Base-by-base conservation (phyloP, 2,888 invertebrate species). In the Meganola albula region DNA sequence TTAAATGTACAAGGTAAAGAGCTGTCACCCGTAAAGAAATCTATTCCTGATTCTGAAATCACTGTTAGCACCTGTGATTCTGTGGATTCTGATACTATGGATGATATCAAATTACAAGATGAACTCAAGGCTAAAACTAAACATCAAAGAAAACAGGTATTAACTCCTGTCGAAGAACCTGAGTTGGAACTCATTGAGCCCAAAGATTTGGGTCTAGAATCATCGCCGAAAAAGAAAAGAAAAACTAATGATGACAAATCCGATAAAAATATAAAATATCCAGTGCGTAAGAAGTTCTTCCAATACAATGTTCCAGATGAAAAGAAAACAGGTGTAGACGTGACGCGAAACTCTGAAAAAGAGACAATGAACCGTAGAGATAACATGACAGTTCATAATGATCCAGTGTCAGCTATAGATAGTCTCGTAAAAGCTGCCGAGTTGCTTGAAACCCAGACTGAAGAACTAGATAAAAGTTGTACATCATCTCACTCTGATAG, bases 71-170 rank as follows among this genome's bases (percentile, higher is more conserved):
- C 64, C 6, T 63, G 61, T 16, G 74, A 80, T 40, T 73, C 76
- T n/a, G 31, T 72, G 14, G 78, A 77, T 48, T 74, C 76, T 0
- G 76, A 80, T 12, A 43, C 62, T 4, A 32, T 70, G 22, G 76
- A 80, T 27, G 78, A 74, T 9, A 35, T 30, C 0, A 78, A 73
- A 44, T 44, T 52, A 7, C 65, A 61, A 34, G 79, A 82, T 36
- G 77, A 76, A 26, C 40, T 40, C 5, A 82, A 71, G 62, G 48
- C 37, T 20, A 84, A 85, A 58, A 69, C 60, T 12, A 84, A 79
- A 57, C 87, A 87, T 62, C 85, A 80, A 47, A 68, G 87, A 44
- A 87, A 87, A 59, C 87, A 87, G 58, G 83, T 87, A 13, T 54
- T 87, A 12, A 85, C 79, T 13, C 83, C 86, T 1, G 85, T 86